Evolutionary conservation across 2,888 invertebrate genomes (phyloP), one percentile per base, ranked within the genome.

Genomic region (Nomada goodeniana): DNA sequence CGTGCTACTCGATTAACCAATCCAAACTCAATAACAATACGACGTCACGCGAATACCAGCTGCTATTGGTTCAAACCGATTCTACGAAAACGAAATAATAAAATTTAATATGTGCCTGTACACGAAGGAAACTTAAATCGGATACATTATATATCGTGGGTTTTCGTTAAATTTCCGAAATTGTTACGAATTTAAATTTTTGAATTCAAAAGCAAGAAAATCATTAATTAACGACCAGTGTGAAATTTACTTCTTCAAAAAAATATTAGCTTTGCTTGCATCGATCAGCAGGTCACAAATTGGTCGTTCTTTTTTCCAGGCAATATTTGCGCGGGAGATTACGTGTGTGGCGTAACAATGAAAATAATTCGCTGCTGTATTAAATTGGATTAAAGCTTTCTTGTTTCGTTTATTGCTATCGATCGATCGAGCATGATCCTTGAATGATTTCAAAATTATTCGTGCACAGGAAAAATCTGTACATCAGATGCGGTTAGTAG

Each of bases 281-380:
- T 83, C 29, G 77, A 82, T 83, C 67, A 67, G 67, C 20, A 57
- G 53, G 15, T 70, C 60, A 42, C 52, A 52, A 75, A 69, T 75
- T 72, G 44, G 1, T 68, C 36, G 68, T 69, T 57, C 26, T 71
- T 77, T 78, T 82, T 64, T 61, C 15, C 29, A 7, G 15, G 9
- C 2, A 44, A 71, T 57, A 72, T 83, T 83, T 78, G 65, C 83
- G 83, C 83, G 83, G 83, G 78, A 82, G 75, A 78, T 75, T 64
- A 63, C 44, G 60, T 18, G 53, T 26, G 44, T 7, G 15, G 4
- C 9, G 1, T 0, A n/a, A n/a, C n/a, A n/a, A 63, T 13, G 15
- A 42, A 26, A 47, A 53, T 15, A 9, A 42, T 0, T 5, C 15
- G 18, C 9, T 15, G 11, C 4, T 44, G 23, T n/a, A 61, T 70